A percentile compares a stretch with the other conserved stretches of the same genome.
These are phyloP conservation scores for Tauraco hartlaubi DNA, from an alignment of 2,797 vertebrate genomes.

Conservation along the genomic window DNA sequence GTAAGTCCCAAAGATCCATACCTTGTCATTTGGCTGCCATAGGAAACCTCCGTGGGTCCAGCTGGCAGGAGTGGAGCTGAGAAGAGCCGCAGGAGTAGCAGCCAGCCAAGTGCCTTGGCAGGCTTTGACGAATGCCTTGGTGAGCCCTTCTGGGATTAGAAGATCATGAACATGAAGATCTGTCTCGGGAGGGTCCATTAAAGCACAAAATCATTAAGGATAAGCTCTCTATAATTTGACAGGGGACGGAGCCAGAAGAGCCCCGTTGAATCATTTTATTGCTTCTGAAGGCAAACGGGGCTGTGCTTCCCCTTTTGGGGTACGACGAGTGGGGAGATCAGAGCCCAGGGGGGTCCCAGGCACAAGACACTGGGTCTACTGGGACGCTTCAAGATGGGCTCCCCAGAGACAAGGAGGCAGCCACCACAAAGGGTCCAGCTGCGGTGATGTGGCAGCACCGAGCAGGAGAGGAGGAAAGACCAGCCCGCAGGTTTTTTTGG, in stretches of 20 bases:
- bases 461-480: neutral
- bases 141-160: neutral
- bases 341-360: neutral
- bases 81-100: neutral
- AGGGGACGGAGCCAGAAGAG: neutral
- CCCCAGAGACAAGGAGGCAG: neutral
- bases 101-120: neutral
- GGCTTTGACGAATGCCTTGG: neutral
- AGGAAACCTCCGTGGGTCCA: fast-evolving
- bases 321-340: fast-evolving
- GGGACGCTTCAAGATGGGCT: neutral
- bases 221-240: neutral
- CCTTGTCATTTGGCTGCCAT: neutral
- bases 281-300: neutral
- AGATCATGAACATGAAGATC: neutral
- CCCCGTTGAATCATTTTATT: neutral
- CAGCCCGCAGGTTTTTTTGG: neutral
- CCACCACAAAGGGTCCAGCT: neutral
- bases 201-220: neutral
- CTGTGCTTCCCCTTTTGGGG: neutral
- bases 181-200: neutral
- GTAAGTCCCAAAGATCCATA: neutral
- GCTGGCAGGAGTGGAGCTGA: neutral
- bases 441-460: too few relatives aligned
- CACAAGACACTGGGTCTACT: neutral